Conservation (phyloP, 2,888 invertebrate genomes). For the Eupithecia vulgata region DNA sequence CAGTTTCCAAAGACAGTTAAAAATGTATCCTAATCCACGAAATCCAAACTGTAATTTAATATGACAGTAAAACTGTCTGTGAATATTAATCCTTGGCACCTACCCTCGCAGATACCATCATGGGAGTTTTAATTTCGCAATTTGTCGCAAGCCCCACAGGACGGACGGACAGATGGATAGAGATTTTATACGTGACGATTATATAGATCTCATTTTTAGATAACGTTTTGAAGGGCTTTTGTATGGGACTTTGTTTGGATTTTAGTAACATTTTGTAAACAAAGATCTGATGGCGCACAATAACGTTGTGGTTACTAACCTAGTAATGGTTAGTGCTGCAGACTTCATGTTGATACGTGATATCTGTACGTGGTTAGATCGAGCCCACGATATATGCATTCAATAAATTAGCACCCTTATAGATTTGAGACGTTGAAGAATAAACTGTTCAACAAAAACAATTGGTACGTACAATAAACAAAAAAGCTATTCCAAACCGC, state of each 20-base stretch:
- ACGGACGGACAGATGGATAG: constrained; percentile 62
- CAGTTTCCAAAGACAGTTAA: background rate
- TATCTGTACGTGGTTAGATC: background rate
- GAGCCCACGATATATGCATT: background rate
- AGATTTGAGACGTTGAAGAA: background rate
- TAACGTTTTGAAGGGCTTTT: constrained; percentile 49
- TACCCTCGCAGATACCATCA: constrained; percentile 60
- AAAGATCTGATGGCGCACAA: background rate
- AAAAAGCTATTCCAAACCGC: constrained; percentile 28
- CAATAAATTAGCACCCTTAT: background rate
- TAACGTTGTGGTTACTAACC: no score
- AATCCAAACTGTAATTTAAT: constrained; percentile 41
- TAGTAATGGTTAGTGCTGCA: background rate
- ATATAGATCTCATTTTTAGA: constrained; percentile 67
- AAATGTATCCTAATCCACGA: background rate
- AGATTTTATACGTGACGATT: constrained; percentile 57
- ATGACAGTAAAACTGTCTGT: constrained; percentile 39
- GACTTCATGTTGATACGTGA: background rate
- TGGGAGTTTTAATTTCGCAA: constrained; percentile 80
- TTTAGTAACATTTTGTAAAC: constrained; percentile 1
- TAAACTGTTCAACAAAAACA: background rate
- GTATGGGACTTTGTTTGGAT: constrained; percentile 15
- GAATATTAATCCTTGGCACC: constrained; percentile 47
- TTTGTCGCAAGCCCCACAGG: constrained; percentile 65
- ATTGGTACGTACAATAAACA: background rate